These are phyloP conservation scores for Nicator chloris DNA, from an alignment of 2,113 vertebrate species.

Conservation along the genomic window DNA sequence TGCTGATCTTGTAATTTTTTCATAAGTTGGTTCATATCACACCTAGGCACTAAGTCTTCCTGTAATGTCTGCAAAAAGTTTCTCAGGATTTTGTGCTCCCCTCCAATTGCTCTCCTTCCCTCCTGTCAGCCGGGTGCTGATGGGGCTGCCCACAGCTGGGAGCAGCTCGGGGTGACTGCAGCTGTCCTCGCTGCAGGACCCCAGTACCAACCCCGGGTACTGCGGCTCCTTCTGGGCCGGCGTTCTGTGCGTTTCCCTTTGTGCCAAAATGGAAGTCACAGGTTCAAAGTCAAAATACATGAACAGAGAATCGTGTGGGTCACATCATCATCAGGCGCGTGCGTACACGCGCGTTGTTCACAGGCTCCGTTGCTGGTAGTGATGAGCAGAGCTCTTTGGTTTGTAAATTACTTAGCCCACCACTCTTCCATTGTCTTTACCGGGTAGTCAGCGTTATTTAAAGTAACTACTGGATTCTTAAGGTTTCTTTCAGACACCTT, in stretches of 20 bases:
- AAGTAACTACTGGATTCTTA: background rate
- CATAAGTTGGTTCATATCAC: background rate
- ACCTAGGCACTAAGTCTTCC: background rate
- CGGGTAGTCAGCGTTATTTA: background rate
- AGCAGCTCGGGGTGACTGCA: background rate
- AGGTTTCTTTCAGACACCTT: background rate
- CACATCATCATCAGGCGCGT: background rate
- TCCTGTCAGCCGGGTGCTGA: background rate
- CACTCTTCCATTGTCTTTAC: background rate
- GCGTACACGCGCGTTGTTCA: too few relatives aligned
- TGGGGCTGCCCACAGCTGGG: background rate
- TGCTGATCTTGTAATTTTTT: background rate
- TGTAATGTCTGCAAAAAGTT: background rate
- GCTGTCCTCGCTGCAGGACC: background rate
- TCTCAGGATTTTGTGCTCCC: background rate
- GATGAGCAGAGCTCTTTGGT: background rate
- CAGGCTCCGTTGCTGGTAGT: background rate
- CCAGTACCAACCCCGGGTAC: background rate
- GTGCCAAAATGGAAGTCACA: background rate
- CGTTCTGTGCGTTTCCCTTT: fast-evolving
- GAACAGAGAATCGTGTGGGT: too few relatives aligned
- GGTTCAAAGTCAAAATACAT: background rate
- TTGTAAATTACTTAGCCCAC: background rate
- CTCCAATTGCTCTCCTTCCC: background rate
- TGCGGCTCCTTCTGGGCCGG: background rate